phyloP scores from a whole-genome alignment of 2,797 vertebrate species.

The Sebastes glaucus region DNA sequence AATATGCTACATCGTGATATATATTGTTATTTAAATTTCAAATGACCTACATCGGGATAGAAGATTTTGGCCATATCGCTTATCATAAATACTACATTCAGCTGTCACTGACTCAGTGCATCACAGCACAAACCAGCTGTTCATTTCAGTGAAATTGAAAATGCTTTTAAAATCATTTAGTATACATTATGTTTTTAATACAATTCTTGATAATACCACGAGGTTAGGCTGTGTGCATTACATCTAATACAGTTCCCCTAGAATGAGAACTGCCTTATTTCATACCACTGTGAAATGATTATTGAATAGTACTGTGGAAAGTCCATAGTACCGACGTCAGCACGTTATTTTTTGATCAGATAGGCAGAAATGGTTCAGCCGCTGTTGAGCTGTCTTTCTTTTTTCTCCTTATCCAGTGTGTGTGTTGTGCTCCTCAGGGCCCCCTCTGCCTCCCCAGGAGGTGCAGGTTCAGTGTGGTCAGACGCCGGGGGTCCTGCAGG shows the following conservation, averaged over 20 bases:
- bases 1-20: no score
- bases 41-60: no score
- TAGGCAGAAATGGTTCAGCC: conserved; percentile 7
- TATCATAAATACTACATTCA: neutral
- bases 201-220: neutral
- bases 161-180: neutral
- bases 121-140: neutral
- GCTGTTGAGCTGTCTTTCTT: conserved; percentile 19
- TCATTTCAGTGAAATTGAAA: neutral
- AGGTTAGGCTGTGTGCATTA: neutral
- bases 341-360: conserved; percentile 27
- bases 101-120: neutral
- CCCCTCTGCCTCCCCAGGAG: conserved; percentile 93
- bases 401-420: conserved; percentile 34
- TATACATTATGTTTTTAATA: neutral
- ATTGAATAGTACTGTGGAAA: neutral
- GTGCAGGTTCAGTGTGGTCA: conserved; percentile 88
- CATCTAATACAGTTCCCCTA: neutral
- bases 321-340: conserved; percentile 22
- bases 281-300: conserved; percentile 11
- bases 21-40: accelerated
- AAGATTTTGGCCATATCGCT: no score
- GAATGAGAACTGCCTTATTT: neutral
- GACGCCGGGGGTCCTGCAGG: conserved; percentile 85
- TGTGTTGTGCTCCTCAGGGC: conserved; percentile 82